Evolutionary conservation across 1,140 invertebrate species (phyloP).

Genomic region (Ips typographus): DNA sequence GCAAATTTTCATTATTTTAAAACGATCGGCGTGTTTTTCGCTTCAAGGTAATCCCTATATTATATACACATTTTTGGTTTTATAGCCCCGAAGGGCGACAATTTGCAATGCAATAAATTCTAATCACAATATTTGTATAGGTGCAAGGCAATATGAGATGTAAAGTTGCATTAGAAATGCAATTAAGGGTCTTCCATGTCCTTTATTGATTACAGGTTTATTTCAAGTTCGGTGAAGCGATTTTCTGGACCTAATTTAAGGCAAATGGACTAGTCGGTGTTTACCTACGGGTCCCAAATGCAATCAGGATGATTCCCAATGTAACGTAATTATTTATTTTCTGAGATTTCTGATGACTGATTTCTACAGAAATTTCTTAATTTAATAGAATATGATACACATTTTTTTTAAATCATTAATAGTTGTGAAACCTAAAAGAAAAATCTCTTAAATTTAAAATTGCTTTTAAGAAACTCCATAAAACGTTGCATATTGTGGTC

Average conservation of each 20-base stretch:
- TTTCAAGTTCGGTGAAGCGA: background rate
- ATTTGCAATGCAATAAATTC: no score
- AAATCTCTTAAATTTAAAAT: background rate
- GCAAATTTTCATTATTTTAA: background rate
- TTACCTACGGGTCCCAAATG: slow-evolving; percentile 1
- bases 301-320: background rate
- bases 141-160: no score
- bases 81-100: no score
- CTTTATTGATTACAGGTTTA: background rate
- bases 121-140: no score
- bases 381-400: background rate
- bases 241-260: background rate
- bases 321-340: background rate
- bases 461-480: background rate
- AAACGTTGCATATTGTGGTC: background rate
- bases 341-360: background rate
- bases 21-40: background rate
- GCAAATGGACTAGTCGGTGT: background rate
- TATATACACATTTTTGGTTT: no score
- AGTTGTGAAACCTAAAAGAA: background rate
- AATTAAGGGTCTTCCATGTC: background rate
- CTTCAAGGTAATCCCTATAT: no score
- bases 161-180: background rate
- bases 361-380: background rate
- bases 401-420: background rate